Conservation (phyloP, 2,888 invertebrate species). For the Acheta domesticus region DNA sequence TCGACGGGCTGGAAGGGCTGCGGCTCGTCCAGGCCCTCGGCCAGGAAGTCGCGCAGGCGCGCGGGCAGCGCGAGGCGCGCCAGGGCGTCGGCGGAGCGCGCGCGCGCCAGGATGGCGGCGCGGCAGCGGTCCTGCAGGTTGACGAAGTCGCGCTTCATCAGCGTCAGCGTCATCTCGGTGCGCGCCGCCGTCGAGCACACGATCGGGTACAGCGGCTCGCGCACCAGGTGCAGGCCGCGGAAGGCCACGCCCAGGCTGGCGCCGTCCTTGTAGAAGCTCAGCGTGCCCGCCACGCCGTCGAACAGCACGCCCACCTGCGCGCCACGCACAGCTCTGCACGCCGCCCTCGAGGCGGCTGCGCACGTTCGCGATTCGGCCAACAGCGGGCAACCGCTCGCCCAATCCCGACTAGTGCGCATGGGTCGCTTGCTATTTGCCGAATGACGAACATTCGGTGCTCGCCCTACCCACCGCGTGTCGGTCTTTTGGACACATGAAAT, state of each 20-base stretch:
- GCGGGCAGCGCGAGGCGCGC: constrained; percentile 57
- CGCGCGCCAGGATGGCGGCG: constrained; percentile 57
- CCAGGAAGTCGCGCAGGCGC: constrained; percentile 56
- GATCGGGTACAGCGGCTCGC: constrained; percentile 64
- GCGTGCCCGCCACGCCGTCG: constrained; percentile 64
- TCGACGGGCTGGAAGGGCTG: constrained; percentile 45
- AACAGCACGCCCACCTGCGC: constrained; percentile 65
- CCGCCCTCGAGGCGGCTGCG: no score
- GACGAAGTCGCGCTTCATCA: constrained; percentile 59
- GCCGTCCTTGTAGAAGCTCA: constrained; percentile 69
- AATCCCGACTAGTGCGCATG: no score
- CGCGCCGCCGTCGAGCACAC: constrained; percentile 71
- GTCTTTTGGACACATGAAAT: no score
- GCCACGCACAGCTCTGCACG: no score
- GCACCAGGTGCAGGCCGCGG: constrained; percentile 58
- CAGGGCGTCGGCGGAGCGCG: constrained; percentile 53
- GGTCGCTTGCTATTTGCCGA: no score
- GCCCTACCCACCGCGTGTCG: no score
- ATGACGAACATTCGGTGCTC: no score
- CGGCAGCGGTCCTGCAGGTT: constrained; percentile 67
- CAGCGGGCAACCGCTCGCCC: no score
- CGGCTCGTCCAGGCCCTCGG: constrained; percentile 50
- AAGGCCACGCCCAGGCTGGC: constrained; percentile 67
- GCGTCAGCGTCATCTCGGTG: constrained; percentile 65
- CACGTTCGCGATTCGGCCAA: no score